Conservation (phyloP, 2,113 vertebrate genomes). For the Upupa epops region DNA sequence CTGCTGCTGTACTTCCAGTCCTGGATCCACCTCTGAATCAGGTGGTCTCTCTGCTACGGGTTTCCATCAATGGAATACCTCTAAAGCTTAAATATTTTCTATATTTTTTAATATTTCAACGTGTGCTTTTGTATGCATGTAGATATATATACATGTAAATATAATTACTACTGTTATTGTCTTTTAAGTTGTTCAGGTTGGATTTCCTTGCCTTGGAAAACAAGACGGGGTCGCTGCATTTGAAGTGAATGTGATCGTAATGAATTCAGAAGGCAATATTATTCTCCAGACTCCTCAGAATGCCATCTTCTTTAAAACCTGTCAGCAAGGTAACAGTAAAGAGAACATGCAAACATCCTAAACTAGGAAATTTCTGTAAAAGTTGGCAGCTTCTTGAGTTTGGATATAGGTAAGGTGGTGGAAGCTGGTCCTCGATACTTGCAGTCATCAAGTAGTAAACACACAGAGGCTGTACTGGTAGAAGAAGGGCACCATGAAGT, state of each 20-base stretch:
- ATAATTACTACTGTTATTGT: not conserved
- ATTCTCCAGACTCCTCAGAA: constrained; percentile 89
- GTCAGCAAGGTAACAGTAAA: constrained; percentile 84
- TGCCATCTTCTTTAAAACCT: constrained; percentile 92
- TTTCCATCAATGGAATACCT: not conserved
- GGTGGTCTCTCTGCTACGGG: not conserved
- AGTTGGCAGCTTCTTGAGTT: not conserved
- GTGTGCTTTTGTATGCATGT: not conserved
- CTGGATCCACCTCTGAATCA: not conserved
- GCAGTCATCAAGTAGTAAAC: not conserved
- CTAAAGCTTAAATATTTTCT: not conserved
- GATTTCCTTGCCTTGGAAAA: constrained; percentile 88
- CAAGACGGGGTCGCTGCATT: constrained; percentile 90
- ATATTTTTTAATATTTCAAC: not conserved
- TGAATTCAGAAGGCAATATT: constrained; percentile 86
- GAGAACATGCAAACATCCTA: not conserved
- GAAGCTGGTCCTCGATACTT: not conserved
- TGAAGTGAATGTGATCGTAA: constrained; percentile 86
- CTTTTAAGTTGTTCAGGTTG: constrained; percentile 84
- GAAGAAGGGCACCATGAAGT: not conserved
- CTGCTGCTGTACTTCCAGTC: not conserved
- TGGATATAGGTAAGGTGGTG: not conserved
- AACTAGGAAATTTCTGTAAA: not conserved
- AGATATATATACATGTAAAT: not conserved
- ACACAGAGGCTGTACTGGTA: accelerated